Conservation (phyloP, 2,797 vertebrate species). For the Dermochelys coriacea region DNA sequence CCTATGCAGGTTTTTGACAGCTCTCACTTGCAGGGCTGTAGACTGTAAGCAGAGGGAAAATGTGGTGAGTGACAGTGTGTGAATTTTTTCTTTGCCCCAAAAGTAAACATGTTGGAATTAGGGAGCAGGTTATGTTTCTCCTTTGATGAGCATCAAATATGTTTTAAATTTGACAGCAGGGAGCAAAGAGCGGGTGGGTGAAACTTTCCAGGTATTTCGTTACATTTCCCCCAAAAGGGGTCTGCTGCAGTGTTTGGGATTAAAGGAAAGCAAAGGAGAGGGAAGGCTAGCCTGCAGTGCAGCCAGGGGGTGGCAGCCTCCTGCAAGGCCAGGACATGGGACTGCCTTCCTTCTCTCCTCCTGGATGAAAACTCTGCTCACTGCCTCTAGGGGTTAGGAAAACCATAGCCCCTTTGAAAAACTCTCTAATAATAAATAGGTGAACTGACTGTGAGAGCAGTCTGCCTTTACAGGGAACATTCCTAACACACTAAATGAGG, state of each 20-base stretch:
- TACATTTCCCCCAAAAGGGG: slow-evolving; percentile 71
- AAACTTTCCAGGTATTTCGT: slow-evolving; percentile 75
- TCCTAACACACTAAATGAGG: neutral
- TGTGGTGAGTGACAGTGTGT: neutral
- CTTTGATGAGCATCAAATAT: slow-evolving; percentile 69
- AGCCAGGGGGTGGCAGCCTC: neutral
- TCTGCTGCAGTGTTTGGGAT: slow-evolving; percentile 66
- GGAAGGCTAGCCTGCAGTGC: fast-evolving
- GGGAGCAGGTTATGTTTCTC: slow-evolving; percentile 68
- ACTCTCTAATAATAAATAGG: neutral
- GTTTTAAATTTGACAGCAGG: slow-evolving; percentile 73
- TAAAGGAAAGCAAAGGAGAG: neutral
- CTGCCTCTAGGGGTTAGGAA: neutral
- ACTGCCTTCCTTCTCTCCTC: neutral
- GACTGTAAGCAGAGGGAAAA: slow-evolving; percentile 48
- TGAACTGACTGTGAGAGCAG: neutral
- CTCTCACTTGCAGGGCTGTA: fast-evolving
- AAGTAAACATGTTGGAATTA: slow-evolving; percentile 50
- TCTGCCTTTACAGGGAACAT: neutral
- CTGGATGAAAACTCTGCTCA: neutral
- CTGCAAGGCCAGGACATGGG: neutral
- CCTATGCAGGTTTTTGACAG: slow-evolving; percentile 48
- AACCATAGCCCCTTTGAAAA: neutral
- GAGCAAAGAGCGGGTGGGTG: slow-evolving; percentile 60
- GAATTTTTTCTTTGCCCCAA: slow-evolving; percentile 31